Conservation (phyloP, 2,797 vertebrate genomes). For the Hylomyscus alleni region DNA sequence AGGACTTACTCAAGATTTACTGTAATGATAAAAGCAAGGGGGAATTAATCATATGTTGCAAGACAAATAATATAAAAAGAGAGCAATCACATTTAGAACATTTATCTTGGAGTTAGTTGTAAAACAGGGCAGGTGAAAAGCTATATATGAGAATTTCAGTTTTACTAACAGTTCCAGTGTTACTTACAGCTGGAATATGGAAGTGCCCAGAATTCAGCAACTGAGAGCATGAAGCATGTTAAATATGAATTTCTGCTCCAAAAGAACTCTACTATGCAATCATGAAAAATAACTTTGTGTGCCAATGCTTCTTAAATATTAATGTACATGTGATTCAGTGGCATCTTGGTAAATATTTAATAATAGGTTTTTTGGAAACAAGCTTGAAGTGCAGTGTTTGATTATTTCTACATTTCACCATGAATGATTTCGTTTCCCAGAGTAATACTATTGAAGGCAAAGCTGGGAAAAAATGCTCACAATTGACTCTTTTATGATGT, state of each 20-base stretch:
- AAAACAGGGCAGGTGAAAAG: background rate
- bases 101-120: conserved; percentile 1
- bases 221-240: background rate
- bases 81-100: background rate
- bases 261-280: background rate
- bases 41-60: background rate
- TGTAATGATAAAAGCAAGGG: background rate
- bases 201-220: background rate
- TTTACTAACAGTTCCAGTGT: background rate
- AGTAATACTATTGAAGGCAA: background rate
- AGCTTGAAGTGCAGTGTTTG: background rate
- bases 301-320: background rate
- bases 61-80: conserved; percentile 10
- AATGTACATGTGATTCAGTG: background rate
- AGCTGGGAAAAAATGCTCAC: background rate
- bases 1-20: conserved; percentile 18
- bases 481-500: background rate
- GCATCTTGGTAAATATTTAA: conserved; percentile 9
- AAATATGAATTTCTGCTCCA: background rate
- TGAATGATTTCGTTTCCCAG: background rate
- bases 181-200: background rate
- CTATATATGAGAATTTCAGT: background rate
- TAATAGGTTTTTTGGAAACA: background rate
- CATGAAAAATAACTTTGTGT: background rate
- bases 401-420: background rate